These are phyloP conservation scores for Urocitellus parryii DNA, from an alignment of 2,113 vertebrate genomes.

Conservation along the genomic window DNA sequence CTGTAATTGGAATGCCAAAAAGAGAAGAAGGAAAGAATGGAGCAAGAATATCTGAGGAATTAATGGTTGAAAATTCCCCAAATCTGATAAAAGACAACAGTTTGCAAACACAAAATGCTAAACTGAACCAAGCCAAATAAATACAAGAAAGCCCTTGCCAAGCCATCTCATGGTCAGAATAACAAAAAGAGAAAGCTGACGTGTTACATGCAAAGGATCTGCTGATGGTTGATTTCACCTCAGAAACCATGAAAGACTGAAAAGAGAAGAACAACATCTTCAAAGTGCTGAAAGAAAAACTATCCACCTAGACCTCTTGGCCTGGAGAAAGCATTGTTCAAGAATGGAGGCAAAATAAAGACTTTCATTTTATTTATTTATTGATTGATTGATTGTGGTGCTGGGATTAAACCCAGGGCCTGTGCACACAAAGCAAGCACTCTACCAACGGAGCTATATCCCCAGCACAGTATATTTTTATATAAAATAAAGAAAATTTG, in stretches of 20 bases:
- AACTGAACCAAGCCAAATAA: not conserved
- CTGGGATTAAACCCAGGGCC: too few relatives aligned
- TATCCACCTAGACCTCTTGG: not conserved
- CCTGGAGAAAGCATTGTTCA: not conserved
- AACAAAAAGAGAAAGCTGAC: not conserved
- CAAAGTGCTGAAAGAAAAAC: slow-evolving; percentile 1
- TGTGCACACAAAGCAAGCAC: too few relatives aligned
- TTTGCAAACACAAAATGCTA: not conserved
- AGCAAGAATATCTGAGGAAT: not conserved
- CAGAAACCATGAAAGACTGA: not conserved
- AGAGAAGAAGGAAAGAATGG: not conserved
- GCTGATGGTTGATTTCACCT: not conserved
- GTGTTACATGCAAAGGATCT: not conserved
- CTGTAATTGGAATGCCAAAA: not conserved
- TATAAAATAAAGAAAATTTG: slow-evolving; percentile 8
- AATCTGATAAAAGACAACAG: not conserved
- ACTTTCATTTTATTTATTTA: too few relatives aligned
- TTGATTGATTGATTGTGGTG: too few relatives aligned
- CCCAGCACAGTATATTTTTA: not conserved
- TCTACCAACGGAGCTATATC: too few relatives aligned
- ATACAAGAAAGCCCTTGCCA: not conserved
- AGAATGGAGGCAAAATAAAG: slow-evolving; percentile 7
- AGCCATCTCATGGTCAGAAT: not conserved
- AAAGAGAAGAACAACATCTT: not conserved
- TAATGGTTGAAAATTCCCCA: not conserved